Percentiles rank a stretch among this genome's conserved stretches.
Evolutionary conservation across 2,113 vertebrate genomes (phyloP).

Genomic region (Progne subis): DNA sequence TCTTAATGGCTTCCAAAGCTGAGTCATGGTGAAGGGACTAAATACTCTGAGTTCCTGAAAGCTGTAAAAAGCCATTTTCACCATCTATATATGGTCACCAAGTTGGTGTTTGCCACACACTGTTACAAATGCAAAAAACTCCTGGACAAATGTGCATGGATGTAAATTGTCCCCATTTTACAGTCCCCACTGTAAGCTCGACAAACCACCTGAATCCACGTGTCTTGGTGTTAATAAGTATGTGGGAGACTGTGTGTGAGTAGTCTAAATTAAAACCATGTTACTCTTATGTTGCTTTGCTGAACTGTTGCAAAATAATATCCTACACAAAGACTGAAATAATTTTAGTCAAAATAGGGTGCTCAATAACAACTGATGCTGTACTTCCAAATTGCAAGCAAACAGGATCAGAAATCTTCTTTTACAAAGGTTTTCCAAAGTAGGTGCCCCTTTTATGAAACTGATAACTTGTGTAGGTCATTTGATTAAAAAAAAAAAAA

Average conservation of each 20-base stretch:
- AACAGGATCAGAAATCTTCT: background rate
- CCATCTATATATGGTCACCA: background rate
- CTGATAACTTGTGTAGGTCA: background rate
- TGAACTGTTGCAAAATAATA: background rate
- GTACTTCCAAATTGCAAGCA: fast-evolving
- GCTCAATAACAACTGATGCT: background rate
- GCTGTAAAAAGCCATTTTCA: background rate
- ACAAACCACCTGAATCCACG: background rate
- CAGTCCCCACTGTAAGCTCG: background rate
- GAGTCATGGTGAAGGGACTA: background rate
- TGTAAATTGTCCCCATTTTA: background rate
- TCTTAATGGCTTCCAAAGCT: background rate
- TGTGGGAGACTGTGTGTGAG: background rate
- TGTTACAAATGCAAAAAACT: background rate
- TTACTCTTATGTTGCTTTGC: background rate
- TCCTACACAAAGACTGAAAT: background rate
- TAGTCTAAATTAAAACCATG: background rate
- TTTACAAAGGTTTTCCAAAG: background rate
- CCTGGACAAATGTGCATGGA: background rate
- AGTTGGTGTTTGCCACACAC: background rate
- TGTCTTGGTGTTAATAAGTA: background rate
- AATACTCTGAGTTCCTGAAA: background rate
- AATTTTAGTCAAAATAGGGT: background rate
- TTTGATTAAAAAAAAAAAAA: background rate
- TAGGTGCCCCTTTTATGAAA: background rate